These are phyloP conservation scores for Porites australiensis DNA, from an alignment of 64 coral and sea anemone species.

Conservation along the genomic window DNA sequence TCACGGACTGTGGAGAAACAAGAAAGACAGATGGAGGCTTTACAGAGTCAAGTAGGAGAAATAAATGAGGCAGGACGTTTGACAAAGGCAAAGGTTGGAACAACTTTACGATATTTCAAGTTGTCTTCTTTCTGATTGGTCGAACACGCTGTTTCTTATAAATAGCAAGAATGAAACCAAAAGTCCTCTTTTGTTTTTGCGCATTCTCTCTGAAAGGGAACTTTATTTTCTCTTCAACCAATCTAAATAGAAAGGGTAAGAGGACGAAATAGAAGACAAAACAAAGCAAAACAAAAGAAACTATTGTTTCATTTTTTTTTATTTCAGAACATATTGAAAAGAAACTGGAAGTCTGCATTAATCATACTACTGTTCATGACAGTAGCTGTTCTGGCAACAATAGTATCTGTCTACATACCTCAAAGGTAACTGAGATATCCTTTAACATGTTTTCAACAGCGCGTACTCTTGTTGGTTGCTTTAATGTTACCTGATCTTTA, in stretches of 20 bases:
- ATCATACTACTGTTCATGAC: not conserved
- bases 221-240: too few species aligned
- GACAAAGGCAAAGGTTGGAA: not conserved
- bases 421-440: not conserved
- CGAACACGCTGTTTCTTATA: too few species aligned
- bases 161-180: too few species aligned
- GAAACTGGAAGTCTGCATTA: not conserved
- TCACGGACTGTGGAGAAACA: constrained; percentile 1
- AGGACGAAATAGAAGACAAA: too few species aligned
- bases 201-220: too few species aligned
- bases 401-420: not conserved
- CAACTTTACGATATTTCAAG: too few species aligned
- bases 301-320: not conserved
- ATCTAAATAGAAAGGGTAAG: too few species aligned
- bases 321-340: not conserved
- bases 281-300: not conserved
- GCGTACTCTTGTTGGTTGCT: not conserved
- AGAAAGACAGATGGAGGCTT: constrained; percentile 28
- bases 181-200: too few species aligned
- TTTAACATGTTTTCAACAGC: not conserved
- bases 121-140: too few species aligned
- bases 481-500: not conserved
- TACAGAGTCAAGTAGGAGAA: not conserved
- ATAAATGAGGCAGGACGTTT: not conserved
- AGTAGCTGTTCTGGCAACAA: not conserved